Percentiles rank a stretch among this genome's conserved stretches.
These are phyloP conservation scores for Bombus confusus DNA, from an alignment of 1,140 invertebrate species.

Conservation along the genomic window DNA sequence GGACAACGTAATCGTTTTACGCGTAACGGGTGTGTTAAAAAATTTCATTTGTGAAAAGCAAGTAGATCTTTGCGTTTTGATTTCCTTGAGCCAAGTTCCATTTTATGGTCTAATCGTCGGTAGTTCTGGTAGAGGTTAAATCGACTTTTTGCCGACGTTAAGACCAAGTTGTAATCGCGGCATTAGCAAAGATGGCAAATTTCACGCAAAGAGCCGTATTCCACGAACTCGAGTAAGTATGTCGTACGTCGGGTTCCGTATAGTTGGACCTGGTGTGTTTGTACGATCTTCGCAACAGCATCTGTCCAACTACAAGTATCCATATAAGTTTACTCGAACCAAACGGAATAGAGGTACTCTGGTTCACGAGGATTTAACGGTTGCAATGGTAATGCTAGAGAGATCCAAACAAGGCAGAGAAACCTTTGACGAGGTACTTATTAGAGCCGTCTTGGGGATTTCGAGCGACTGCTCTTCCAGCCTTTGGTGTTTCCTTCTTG, in stretches of 20 bases:
- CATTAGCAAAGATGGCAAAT: slow-evolving; percentile 9
- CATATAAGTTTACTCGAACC: slow-evolving; percentile 18
- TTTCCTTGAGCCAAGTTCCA: too few relatives aligned
- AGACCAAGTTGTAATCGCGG: neutral
- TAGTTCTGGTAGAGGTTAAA: neutral
- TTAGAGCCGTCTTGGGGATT: slow-evolving; percentile 19
- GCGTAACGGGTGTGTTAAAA: too few relatives aligned
- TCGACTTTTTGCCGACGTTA: neutral
- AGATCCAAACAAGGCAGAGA: slow-evolving; percentile 37
- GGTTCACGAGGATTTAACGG: slow-evolving; percentile 37
- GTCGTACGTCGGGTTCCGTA: neutral
- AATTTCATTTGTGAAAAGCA: too few relatives aligned
- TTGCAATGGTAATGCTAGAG: slow-evolving; percentile 23
- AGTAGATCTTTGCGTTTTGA: too few relatives aligned
- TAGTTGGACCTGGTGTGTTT: slow-evolving; percentile 3
- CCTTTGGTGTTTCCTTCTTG: slow-evolving; percentile 16
- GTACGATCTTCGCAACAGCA: neutral
- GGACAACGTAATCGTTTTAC: too few relatives aligned
- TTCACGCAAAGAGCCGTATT: slow-evolving; percentile 1
- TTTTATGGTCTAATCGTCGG: neutral
- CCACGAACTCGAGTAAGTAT: neutral
- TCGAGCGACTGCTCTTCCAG: neutral
- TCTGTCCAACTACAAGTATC: slow-evolving; percentile 14
- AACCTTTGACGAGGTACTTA: slow-evolving; percentile 23
- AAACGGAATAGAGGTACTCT: neutral